These are phyloP conservation scores for Pegoplata infirma DNA, from an alignment of 2,888 invertebrate genomes.

Conservation along the genomic window DNA sequence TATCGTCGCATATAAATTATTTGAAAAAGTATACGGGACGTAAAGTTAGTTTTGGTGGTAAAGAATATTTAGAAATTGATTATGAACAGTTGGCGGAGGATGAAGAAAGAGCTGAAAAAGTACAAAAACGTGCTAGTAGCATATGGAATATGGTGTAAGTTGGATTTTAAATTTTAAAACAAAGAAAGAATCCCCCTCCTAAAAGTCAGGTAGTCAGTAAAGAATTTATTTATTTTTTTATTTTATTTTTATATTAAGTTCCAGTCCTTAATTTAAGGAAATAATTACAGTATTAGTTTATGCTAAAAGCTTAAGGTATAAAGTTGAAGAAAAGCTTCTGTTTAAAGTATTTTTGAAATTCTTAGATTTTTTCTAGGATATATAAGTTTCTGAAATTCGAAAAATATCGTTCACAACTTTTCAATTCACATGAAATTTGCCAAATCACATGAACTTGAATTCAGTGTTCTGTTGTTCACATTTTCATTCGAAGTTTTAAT, in stretches of 20 bases:
- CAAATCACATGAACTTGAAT: no score
- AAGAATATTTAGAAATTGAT: conserved; percentile 77
- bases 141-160: conserved; percentile 76
- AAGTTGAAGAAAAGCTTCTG: no score
- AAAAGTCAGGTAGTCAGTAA: conserved; percentile 4
- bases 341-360: no score
- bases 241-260: not conserved
- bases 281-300: not conserved
- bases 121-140: conserved; percentile 73
- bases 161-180: conserved; percentile 3
- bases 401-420: no score
- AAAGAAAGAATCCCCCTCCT: not conserved
- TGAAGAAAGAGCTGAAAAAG: conserved; percentile 66
- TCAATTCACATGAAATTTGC: no score
- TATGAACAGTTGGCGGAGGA: conserved; percentile 76
- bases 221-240: not conserved
- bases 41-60: conserved; percentile 76
- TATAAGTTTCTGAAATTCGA: no score
- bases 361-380: no score
- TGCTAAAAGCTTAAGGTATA: not conserved
- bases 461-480: no score
- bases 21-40: conserved; percentile 76
- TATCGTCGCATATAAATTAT: conserved; percentile 76
- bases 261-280: conserved; percentile 4
- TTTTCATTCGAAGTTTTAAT: no score